These are phyloP conservation scores for Aricia agestis DNA, from an alignment of 1,140 invertebrate genomes.

Conservation along the genomic window DNA sequence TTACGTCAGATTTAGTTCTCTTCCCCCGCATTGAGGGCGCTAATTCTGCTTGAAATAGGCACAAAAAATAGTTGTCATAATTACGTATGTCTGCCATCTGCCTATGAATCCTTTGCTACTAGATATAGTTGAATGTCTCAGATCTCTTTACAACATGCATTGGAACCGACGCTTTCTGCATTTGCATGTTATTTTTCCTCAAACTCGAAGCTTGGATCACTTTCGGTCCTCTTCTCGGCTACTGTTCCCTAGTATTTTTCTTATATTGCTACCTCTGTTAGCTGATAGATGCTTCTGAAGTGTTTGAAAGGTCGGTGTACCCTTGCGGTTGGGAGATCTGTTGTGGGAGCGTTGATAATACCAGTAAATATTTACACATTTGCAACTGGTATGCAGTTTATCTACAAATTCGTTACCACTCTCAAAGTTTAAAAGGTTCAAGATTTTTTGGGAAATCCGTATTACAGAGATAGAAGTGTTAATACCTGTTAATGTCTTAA, in stretches of 20 bases:
- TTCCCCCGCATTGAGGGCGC: too few species aligned
- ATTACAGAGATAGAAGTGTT: too few species aligned
- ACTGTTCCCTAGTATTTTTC: conserved; percentile 39
- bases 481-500: not conserved
- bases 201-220: conserved; percentile 32
- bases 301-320: conserved; percentile 39
- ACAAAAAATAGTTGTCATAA: too few species aligned
- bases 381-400: conserved; percentile 34
- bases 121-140: not conserved
- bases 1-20: too few species aligned
- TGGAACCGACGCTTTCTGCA: conserved; percentile 31
- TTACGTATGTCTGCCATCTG: too few species aligned
- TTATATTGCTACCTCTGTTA: conserved; percentile 44
- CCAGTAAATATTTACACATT: conserved; percentile 39
- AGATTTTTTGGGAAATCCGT: too few species aligned
- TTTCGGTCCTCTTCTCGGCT: conserved; percentile 32
- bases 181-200: conserved; percentile 37
- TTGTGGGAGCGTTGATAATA: conserved; percentile 31
- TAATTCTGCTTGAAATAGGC: too few species aligned
- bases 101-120: not conserved
- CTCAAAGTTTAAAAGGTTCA: conserved; percentile 32
- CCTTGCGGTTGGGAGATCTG: conserved; percentile 45
- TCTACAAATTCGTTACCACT: conserved; percentile 41
- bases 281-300: conserved; percentile 37
- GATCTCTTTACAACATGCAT: conserved; percentile 28